Base-by-base conservation (phyloP, 2,797 vertebrate genomes). In the Onychomys leucogaster region DNA sequence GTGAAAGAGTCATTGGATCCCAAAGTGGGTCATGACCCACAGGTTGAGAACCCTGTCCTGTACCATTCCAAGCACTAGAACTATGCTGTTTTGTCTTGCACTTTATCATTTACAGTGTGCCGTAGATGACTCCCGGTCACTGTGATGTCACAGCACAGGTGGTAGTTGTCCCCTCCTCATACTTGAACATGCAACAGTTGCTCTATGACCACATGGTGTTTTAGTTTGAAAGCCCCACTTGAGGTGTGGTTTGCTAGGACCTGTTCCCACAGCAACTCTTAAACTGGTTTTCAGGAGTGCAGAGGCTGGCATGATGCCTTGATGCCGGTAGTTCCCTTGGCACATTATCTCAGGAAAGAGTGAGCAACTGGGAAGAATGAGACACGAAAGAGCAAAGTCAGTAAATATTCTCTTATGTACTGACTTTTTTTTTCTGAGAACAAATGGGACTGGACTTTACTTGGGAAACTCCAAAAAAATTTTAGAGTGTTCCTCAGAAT, bases 211-310 rank as follows among this genome's bases (percentile, higher is more conserved):
- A 16, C 7, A 81, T 16, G 4, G 37, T 78, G 73, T 81, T 90
- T 90, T 61, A 14, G 34, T 90, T 85, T 76, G 43, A 90, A 95
- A 95, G 67, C 69, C 83, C 25, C 59, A 87, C 71, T 8, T 29
- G 17, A 89, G n/a, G 7, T 29, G 9, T 11, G 73, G 41, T 90
- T 94, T 80, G 34, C 89, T 91, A 27, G 61, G 96, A 43, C 23
- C 19, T 86, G 55, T 91, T 75, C 59, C 37, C 49, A 86, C 61
- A 87, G 4, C 11, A n/a, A 16, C 2, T 2, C 32, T 69, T 19
- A 86, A 63, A 86, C n/a, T 91, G 23, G 10, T 82, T 96, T 92
- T 89, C 78, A 57, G 41, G 67, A 94, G 92, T 94, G 46, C n/a
- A 80, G 77, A 94, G 11, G 27, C 75, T 84, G 34, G 78, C 37